Conservation (phyloP, 2,888 invertebrate species). For the Xylocampa areola region DNA sequence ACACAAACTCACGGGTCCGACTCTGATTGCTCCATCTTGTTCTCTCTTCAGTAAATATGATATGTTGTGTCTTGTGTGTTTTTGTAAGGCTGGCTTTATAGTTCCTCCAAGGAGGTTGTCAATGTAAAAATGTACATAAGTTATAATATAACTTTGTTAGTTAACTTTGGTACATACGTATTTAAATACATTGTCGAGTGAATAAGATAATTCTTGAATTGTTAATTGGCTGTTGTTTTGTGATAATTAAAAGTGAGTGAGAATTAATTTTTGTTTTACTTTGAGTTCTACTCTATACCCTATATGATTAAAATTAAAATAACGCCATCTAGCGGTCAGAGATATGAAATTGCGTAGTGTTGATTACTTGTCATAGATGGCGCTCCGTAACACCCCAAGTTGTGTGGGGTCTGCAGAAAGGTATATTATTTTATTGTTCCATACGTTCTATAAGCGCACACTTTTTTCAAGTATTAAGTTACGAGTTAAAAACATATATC, state of each 20-base stretch:
- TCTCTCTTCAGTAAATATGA: not conserved
- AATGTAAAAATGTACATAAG: constrained; percentile 55
- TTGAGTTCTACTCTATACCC: not conserved
- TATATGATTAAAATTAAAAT: not conserved
- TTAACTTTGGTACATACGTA: constrained; percentile 48
- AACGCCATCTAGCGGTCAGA: constrained; percentile 22
- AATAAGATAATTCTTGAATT: constrained; percentile 48
- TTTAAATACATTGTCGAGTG: constrained; percentile 42
- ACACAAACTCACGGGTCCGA: not conserved
- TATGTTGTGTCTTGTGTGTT: constrained; percentile 15
- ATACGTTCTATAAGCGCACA: too few relatives aligned
- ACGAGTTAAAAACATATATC: too few relatives aligned
- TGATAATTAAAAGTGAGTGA: constrained; percentile 63
- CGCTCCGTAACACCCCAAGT: too few relatives aligned
- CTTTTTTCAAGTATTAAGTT: too few relatives aligned
- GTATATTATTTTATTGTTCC: too few relatives aligned
- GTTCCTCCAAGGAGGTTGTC: constrained; percentile 25
- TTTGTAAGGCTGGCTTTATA: constrained; percentile 27
- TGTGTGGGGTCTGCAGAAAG: too few relatives aligned
- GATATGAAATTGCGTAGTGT: not conserved
- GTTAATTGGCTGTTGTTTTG: constrained; percentile 63
- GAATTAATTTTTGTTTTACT: constrained; percentile 22
- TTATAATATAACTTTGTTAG: constrained; percentile 42
- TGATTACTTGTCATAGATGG: constrained; percentile 18
- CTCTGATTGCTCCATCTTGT: not conserved